Percentiles rank a stretch among this genome's conserved stretches.
These are phyloP conservation scores for Parotocinclus haroldoi DNA, from an alignment of 2,797 vertebrate genomes.

Conservation along the genomic window DNA sequence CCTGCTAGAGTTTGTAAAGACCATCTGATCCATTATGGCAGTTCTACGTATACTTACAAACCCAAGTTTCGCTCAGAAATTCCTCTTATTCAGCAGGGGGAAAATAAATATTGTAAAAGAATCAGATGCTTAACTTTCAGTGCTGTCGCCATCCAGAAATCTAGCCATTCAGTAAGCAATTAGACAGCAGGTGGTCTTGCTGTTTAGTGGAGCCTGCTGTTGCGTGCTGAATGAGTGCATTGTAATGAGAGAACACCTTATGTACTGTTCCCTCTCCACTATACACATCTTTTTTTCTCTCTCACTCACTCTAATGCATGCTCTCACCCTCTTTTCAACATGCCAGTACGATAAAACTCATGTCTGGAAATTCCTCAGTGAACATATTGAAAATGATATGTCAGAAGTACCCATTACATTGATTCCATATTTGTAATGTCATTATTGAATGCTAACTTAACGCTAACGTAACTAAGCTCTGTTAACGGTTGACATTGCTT, in stretches of 20 bases:
- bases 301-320: not conserved
- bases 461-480: too few species aligned
- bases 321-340: too few species aligned
- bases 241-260: constrained; percentile 46
- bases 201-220: constrained; percentile 56
- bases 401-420: too few species aligned
- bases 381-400: too few species aligned
- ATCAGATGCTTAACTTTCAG: constrained; percentile 52
- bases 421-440: too few species aligned
- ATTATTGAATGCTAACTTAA: too few species aligned
- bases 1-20: too few species aligned
- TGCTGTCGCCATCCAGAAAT: constrained; percentile 47
- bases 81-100: constrained; percentile 23
- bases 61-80: constrained; percentile 13
- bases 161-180: constrained; percentile 59
- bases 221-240: constrained; percentile 49
- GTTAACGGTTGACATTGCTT: too few species aligned
- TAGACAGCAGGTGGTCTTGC: constrained; percentile 63
- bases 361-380: too few species aligned
- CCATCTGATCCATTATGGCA: too few species aligned
- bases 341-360: too few species aligned
- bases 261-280: not conserved
- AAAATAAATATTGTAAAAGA: constrained; percentile 46
- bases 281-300: not conserved
- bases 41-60: not conserved